Base-by-base conservation (phyloP, 2,797 vertebrate genomes). In the Balearica regulorum region DNA sequence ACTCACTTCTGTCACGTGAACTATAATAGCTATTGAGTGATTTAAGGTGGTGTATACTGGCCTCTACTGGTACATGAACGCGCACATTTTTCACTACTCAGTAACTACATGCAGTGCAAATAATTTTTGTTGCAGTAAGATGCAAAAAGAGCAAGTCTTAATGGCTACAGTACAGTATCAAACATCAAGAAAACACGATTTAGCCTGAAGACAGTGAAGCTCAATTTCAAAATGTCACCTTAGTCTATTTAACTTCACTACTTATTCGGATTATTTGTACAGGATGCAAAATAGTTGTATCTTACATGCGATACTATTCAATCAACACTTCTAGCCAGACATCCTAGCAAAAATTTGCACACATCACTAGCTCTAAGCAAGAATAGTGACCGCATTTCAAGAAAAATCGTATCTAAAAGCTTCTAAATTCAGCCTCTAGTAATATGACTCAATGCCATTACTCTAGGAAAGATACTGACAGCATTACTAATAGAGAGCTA, bases 21-120 rank as follows among this genome's bases (percentile, higher is more conserved):
- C 95, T 90, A 75, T 93, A 76, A 93, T 20, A 90, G 77, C 89
- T 93, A 82, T 4, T 0, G 92, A 93, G 55, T 78, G 88, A 93
- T 87, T 96, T 81, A 60, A 96, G 93, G 94, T 92, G 94, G 96
- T 80, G 87, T 80, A 92, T 54, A 93, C 93, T 94, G 97, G 96
- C 98, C 97, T 98, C 97, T 97, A 85, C 19, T 97, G 96, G 96
- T 85, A 97, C 5, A 1, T 10, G 55, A 96, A 95, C 78, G 57
- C n/a, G 3, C 91, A 65, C 43, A 4, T 64, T 65, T 77, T 53
- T 86, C 82, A 66, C 87, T 88, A 83, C 51, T 87, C 0, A 0
- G 72, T 89, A 95, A 76, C 84, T 43, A 88, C 80, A 83, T 81
- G 87, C 85, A 90, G 87, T 68, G 79, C 84, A 83, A 84, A 95